Conservation (phyloP, 2,888 invertebrate species). For the Metallyticus violacea region DNA sequence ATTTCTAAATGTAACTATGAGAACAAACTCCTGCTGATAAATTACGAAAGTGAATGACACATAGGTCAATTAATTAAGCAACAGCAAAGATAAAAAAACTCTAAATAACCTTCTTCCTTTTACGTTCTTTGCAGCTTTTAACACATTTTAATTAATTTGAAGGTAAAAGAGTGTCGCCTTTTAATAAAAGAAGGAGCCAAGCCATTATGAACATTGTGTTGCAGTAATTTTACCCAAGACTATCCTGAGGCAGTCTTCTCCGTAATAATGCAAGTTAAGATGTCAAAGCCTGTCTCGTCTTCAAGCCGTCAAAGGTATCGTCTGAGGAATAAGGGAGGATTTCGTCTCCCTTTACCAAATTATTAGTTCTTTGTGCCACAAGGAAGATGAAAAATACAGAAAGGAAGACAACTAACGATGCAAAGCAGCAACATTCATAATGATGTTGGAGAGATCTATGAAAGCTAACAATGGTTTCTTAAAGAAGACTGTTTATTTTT, state of each 20-base stretch:
- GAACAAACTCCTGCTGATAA: too few relatives aligned
- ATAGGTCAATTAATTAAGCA: too few relatives aligned
- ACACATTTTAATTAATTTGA: background rate
- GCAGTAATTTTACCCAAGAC: background rate
- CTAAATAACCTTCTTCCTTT: too few relatives aligned
- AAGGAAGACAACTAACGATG: background rate
- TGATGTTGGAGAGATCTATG: background rate
- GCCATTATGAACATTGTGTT: too few relatives aligned
- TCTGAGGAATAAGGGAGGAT: background rate
- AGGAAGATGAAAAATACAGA: background rate
- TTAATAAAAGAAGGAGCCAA: background rate
- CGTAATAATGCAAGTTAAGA: background rate
- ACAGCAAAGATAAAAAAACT: too few relatives aligned
- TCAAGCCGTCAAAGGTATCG: background rate
- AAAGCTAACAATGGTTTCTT: background rate
- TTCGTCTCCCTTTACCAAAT: background rate
- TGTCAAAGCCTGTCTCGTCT: too few relatives aligned
- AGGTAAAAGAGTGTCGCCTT: background rate
- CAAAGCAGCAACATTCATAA: background rate
- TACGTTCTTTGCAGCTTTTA: too few relatives aligned
- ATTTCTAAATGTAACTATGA: too few relatives aligned
- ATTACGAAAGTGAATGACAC: too few relatives aligned
- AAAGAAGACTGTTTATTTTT: background rate
- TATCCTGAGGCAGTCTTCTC: background rate
- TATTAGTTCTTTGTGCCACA: background rate